Evolutionary conservation across 2,888 invertebrate genomes (phyloP), one percentile per base, ranked within the genome.

Genomic region (Apoderus coryli): DNA sequence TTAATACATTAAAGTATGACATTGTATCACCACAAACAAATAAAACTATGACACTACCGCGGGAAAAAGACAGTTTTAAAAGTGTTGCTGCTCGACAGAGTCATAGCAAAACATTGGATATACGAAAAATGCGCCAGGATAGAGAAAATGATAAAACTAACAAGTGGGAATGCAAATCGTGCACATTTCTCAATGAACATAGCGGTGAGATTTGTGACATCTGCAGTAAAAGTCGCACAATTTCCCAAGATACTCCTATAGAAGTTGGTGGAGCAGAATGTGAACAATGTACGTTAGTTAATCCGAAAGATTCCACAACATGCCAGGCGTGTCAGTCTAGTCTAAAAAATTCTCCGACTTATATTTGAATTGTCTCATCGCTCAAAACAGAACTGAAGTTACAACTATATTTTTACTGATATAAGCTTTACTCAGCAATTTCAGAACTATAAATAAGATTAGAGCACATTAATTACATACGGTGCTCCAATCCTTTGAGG

Each of bases 201-300:
- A 44, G 49, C 0, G 53, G 54, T 12, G 64, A 65, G 7, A 74
- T 76, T 12, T 82, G 81, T 49, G 78, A 78, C 38, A 79, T 81
- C 67, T 81, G 81, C 45, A 70, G 73, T 12, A 79, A 77, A 49
- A 57, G 54, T 36, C 46, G 47, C 25, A 40, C 39, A 5, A 37
- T 38, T 4, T 43, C 46, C 9, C 38, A 41, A 9, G 48, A 67
- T 13, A 64, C 66, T 37, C 75, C 76, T 1, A 58, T 80, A 25
- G 70, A 72, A 10, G 72, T 78, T 6, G 80, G 81, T 0, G 80
- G 80, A 0, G 64, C 75, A 27, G 73, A 79, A 50, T 82, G 82
- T 42, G 73, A 75, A 1, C 60, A 69, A 14, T 82, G 82, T 51
- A 82, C 82, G 2, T 60, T 80, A 26, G 77, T 82, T 22, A 82